Percentiles rank a stretch among this genome's conserved stretches.
These are phyloP conservation scores for Mimachlamys varia DNA, from an alignment of 2,888 invertebrate genomes.

Conservation along the genomic window DNA sequence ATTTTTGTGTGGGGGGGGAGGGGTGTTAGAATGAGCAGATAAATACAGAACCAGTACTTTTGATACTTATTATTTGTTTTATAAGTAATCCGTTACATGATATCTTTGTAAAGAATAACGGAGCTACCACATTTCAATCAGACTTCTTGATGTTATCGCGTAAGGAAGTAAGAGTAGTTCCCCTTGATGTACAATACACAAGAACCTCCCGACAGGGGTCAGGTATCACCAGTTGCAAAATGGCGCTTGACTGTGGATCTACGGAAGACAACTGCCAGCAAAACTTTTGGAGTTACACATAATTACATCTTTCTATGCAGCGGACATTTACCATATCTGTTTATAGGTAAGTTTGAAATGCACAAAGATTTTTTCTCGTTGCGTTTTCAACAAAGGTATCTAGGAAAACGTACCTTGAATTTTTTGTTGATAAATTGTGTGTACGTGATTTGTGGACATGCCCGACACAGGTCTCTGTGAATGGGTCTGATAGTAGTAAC, in stretches of 20 bases:
- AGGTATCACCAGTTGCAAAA: slow-evolving; percentile 5
- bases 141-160: too few relatives aligned
- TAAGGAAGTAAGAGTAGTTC: neutral
- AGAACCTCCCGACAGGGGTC: neutral
- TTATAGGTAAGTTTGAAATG: neutral
- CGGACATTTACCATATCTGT: neutral
- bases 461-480: slow-evolving; percentile 10
- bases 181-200: neutral
- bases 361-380: neutral
- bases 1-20: too few relatives aligned
- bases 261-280: neutral
- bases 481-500: neutral
- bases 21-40: too few relatives aligned
- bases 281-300: neutral
- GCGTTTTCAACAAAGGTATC: neutral
- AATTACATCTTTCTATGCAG: neutral
- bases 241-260: slow-evolving; percentile 34
- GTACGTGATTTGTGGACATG: slow-evolving; percentile 32
- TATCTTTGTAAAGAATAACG: too few relatives aligned
- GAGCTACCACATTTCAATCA: too few relatives aligned
- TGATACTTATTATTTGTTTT: too few relatives aligned
- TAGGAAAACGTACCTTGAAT: neutral
- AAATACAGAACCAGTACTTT: too few relatives aligned
- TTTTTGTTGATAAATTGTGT: neutral
- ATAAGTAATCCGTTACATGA: too few relatives aligned